Base-by-base conservation (phyloP, 2,888 invertebrate species). In the Lepeophtheirus nordmannii region DNA sequence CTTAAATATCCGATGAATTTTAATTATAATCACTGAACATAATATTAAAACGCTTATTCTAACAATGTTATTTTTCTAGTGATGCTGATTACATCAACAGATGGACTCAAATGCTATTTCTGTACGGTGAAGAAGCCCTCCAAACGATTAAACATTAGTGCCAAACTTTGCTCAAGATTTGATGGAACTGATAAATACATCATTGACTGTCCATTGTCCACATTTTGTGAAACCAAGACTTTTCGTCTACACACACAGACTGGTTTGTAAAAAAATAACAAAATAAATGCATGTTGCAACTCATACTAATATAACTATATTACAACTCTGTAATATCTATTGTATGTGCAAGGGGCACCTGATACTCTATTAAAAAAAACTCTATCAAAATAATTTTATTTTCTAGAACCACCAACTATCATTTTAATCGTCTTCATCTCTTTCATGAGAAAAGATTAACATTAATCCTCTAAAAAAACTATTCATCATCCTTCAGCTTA, bases 161-260 rank as follows among this genome's bases (percentile, higher is more conserved):
- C 81, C 69, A 80, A 81, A 64, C 77, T 86, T 56, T 90, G 89
- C 74, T 80, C 84, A 10, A 82, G 85, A 72, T 89, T 89, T 74
- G 85, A 88, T 69, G 69, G 67, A 70, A 83, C 85, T 9, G 65
- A 68, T 17, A 79, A 79, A 70, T 90, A 82, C 75, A 81, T 85
- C 68, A 82, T 84, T 8, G 82, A 85, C 69, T 90, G 89, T 73
- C 85, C 85, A 0, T 84, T 81, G 73, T 89, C 89, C 0, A 88
- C 89, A 1, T 84, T 87, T 80, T 90, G 89, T 73, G 82, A 85
- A 79, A 89, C 88, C 74, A 83, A 82, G 72, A 82, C 83, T 62
- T 82, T 82, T 69, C 79, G 80, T 70, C 79, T 82, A 20, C 78
- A 82, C 69, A 80, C 86, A 71, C 81, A 82, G 70, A 82, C 82